Evolutionary conservation across 2,888 invertebrate genomes (phyloP).

Genomic region (Leptinotarsa peninsularis): DNA sequence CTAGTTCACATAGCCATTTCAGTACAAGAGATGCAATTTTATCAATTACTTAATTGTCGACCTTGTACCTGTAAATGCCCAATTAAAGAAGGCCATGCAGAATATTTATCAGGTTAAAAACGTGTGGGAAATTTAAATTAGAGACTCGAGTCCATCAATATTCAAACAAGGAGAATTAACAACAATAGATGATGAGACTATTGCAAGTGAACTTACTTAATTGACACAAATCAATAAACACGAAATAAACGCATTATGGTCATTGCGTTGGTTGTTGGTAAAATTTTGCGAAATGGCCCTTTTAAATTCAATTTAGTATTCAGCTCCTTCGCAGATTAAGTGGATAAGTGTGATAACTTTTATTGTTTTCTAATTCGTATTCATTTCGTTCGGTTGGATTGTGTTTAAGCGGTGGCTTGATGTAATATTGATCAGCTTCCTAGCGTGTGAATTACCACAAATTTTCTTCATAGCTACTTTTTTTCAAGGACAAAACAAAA

Average conservation of each 20-base stretch:
- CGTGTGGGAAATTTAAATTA: not conserved
- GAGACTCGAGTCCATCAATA: not conserved
- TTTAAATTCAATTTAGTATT: conserved; percentile 1
- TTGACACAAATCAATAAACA: conserved; percentile 17
- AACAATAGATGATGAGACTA: not conserved
- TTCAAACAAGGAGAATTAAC: not conserved
- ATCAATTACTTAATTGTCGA: not conserved
- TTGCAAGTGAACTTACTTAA: conserved; percentile 7
- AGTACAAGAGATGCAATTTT: not conserved
- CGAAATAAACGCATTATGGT: conserved; percentile 4
- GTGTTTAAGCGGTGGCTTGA: not conserved
- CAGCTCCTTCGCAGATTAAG: conserved; percentile 17
- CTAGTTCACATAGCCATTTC: not conserved
- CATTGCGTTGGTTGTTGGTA: not conserved
- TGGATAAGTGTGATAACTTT: conserved; percentile 28
- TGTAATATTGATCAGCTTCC: not conserved
- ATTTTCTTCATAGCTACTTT: too few relatives aligned
- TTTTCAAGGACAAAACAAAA: too few relatives aligned
- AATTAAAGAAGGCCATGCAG: not conserved
- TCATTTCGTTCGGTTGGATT: conserved; percentile 8
- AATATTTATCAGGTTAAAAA: not conserved
- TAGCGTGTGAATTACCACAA: not conserved
- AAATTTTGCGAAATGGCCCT: conserved; percentile 9
- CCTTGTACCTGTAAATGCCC: conserved; percentile 2
- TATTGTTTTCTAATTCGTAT: conserved; percentile 28